A percentile compares a stretch with the other conserved stretches of the same genome.
These are phyloP conservation scores for Drosophila mojavensis DNA, from an alignment of 1,140 invertebrate genomes.

Conservation along the genomic window DNA sequence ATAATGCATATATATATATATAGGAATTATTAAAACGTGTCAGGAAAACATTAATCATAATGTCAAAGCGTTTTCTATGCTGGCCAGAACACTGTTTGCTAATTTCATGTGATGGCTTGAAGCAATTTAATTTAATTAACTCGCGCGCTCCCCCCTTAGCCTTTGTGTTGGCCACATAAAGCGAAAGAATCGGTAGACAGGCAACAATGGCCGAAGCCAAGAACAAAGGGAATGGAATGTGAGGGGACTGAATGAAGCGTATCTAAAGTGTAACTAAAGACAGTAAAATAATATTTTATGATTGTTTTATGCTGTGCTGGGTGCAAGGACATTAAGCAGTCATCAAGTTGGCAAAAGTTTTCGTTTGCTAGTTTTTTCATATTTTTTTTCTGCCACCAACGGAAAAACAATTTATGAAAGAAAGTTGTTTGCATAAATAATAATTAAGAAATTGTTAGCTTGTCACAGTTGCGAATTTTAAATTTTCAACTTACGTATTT, in stretches of 20 bases:
- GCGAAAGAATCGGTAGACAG: slow-evolving; percentile 34
- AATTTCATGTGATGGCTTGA: slow-evolving; percentile 18
- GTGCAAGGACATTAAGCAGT: slow-evolving; percentile 58
- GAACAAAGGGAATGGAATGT: slow-evolving; percentile 44
- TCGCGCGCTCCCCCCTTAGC: not conserved
- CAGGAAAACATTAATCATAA: not conserved
- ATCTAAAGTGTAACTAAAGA: slow-evolving; percentile 32
- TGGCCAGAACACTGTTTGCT: not conserved
- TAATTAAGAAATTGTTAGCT: slow-evolving; percentile 55
- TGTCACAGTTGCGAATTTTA: slow-evolving; percentile 12
- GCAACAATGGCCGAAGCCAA: slow-evolving; percentile 25
- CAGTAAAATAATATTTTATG: slow-evolving; percentile 67
- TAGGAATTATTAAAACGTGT: not conserved
- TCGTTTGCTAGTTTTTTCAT: slow-evolving; percentile 3
- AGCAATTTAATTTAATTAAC: slow-evolving; percentile 67
- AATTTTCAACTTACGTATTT: slow-evolving; percentile 8
- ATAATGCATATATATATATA: not conserved
- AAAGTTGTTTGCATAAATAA: slow-evolving; percentile 60
- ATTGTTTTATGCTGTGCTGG: slow-evolving; percentile 50
- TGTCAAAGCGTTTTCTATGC: not conserved
- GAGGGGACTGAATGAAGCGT: slow-evolving; percentile 8
- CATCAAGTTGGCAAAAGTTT: slow-evolving; percentile 61
- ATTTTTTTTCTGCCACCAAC: not conserved
- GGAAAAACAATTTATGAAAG: slow-evolving; percentile 45
- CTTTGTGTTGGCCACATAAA: slow-evolving; percentile 46